Evolutionary conservation across 53 echinoderm and acorn worm species (phyloP).

Genomic region (Hippasteria phrygiana): DNA sequence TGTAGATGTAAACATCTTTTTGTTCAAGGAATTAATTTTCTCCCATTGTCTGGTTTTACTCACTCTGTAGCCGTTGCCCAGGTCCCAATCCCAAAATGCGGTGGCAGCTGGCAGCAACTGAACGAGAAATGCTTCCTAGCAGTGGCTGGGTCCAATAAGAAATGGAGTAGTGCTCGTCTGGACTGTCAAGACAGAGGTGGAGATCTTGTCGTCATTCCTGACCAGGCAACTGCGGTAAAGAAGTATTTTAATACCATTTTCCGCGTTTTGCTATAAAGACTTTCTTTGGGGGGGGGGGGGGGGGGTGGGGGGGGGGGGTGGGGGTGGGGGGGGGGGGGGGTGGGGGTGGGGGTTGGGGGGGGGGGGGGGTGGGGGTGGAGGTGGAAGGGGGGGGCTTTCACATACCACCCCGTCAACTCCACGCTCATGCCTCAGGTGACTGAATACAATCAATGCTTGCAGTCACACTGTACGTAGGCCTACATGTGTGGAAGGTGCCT

Average conservation of each 20-base stretch:
- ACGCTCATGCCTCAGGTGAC: too few relatives aligned
- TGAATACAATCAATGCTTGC: too few relatives aligned
- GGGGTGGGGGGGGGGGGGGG: too few relatives aligned
- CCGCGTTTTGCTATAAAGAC: not conserved
- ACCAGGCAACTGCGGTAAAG: slow-evolving; percentile 9
- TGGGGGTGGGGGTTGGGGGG: too few relatives aligned
- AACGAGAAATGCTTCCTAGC: slow-evolving; percentile 7
- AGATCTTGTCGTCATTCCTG: slow-evolving; percentile 10
- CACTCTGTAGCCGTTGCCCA: not conserved
- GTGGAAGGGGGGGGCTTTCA: not conserved
- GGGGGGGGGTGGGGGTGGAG: too few relatives aligned
- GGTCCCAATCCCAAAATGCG: not conserved
- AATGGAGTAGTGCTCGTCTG: not conserved
- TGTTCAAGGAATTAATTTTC: too few relatives aligned
- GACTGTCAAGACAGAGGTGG: not conserved
- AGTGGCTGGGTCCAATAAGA: not conserved
- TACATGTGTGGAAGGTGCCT: not conserved
- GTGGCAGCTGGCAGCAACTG: slow-evolving; percentile 17
- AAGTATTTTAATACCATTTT: not conserved
- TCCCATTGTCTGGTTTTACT: not conserved
- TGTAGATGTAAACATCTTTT: too few relatives aligned
- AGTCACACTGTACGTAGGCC: not conserved
- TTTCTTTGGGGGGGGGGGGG: too few relatives aligned
- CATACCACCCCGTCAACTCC: not conserved
- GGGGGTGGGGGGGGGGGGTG: too few relatives aligned